Base-by-base conservation (phyloP, 1,140 invertebrate species). In the Phthorimaea operculella region DNA sequence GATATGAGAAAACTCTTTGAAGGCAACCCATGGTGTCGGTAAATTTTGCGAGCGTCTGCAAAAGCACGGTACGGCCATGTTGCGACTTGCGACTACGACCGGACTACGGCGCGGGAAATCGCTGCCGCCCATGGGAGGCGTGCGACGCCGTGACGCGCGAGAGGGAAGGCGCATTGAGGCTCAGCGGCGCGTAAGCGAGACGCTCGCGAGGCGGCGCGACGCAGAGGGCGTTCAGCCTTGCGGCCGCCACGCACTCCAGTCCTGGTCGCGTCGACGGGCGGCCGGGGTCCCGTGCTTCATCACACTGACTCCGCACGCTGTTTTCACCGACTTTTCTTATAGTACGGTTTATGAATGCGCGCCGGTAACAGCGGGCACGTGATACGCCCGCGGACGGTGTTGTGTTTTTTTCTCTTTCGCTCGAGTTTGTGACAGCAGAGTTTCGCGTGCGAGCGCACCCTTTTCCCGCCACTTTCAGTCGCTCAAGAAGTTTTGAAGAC, bases 91-190 rank as follows among this genome's bases (percentile, higher is more conserved):
- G 61, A 64, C 66, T 61, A 62, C 71, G 72, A 72, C 71, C 74
- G 73, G 76, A 28, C 21, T 28, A 28, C 21, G 21, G 21, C 21
- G 21, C 71, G 77, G 76, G 70, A 80, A 83, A 80, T 66, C 77
- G 74, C 79, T 68, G 80, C 79, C 80, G 80, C 80, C 80, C 80
- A 83, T 78, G 77, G 80, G 76, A 80, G 80, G 80, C 76, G 80
- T 76, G 70, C 74, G 73, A 66, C 73, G 70, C 66, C 59, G 58
- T 60, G 60, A 57, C 60, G 70, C 50, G 63, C 42, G 70, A 80
- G 64, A 58, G 65, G 76, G 76, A 82, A 61, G 60, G 66, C 34
- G 54, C 51, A 54, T 73, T 54, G 55, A 39, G 49, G 33, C 12
- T 28, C 28, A 34, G 16, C 18, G 55, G 33, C 48, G 72, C 51